Base-by-base conservation (phyloP, 2,113 vertebrate genomes). In the Pygoscelis antarcticus region DNA sequence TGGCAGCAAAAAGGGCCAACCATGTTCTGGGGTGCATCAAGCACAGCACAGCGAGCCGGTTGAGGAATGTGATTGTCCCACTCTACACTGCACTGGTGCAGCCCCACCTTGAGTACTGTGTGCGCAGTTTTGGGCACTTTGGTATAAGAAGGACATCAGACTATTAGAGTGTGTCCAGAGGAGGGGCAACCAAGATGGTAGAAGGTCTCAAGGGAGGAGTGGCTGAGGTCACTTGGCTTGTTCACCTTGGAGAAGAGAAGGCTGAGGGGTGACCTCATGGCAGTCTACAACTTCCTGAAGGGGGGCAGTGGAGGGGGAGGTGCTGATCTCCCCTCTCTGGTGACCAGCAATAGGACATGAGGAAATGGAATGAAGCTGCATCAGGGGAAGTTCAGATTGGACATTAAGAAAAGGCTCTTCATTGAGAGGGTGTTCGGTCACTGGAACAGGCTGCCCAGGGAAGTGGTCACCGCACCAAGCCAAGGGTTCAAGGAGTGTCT, bases 251-350 rank as follows among this genome's bases (percentile, higher is more conserved):
- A 72, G 36, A n/a, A 76, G 32, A 46, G 34, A 36, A 54, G 68
- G 15, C 69, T 74, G 69, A 72, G 36, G 57, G 18, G 36, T 84
- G 68, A 20, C 17, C 13, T 65, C 40, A 4, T 12, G 0, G 1
- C 18, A 40, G 13, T 19, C 9, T 66, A 19, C 40, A 57, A 4
- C 38, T 74, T 55, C 13, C 34, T 46, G 2, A 19, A 1, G 10
- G 30, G 3, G 22, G 16, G 5, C 40, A 55, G 51, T 0, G 2
- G 36, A 30, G 26, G 2, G 20, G 1, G 2, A 25, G 11, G 6
- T 79, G 38, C 34, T 49, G n/a, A 8, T 69, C 21, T 47, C 21
- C 10, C 57, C 19, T 79, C 22, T 19, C 15, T 7, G 27, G 16
- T 7, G 34, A 19, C 29, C 13, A 16, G 16, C 2, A 1, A 8